Conservation (phyloP, 37 sponge, comb jelly and placozoan species). For the Ephydatia muelleri region DNA sequence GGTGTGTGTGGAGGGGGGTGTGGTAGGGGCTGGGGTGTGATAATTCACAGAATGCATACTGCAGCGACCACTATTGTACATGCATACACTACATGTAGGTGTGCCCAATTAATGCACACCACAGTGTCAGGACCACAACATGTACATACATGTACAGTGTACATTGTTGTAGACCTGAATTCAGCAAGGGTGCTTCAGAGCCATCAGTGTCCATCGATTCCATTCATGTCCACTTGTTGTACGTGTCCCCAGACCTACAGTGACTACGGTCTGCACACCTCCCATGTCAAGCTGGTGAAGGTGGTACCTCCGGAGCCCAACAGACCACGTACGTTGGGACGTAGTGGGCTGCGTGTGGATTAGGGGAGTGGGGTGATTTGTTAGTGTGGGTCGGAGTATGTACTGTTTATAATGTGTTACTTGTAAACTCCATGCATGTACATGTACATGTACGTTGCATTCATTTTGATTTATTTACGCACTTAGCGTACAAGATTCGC, state of each 20-base stretch:
- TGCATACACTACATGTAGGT: too few relatives aligned
- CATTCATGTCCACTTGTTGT: not conserved
- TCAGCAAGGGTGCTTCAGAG: not conserved
- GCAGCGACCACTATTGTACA: too few relatives aligned
- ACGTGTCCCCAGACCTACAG: conserved; percentile 56
- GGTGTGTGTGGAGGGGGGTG: not conserved
- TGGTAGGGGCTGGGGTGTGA: too few relatives aligned
- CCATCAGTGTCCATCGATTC: too few relatives aligned
- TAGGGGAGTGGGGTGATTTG: not conserved
- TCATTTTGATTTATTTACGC: conserved; percentile 5
- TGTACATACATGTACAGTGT: not conserved
- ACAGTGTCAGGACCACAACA: not conserved
- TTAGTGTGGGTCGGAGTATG: not conserved
- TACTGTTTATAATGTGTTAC: not conserved
- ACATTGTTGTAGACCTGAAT: not conserved
- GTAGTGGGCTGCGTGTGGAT: not conserved
- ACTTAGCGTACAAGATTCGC: conserved; percentile 60
- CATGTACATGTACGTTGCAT: not conserved
- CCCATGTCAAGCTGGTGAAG: conserved; percentile 65
- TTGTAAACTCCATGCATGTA: not conserved
- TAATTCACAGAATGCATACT: too few relatives aligned
- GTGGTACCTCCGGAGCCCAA: conserved; percentile 18
- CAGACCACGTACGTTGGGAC: conserved; percentile 22
- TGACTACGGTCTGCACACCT: conserved; percentile 91
- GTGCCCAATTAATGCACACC: not conserved